Evolutionary conservation across 2,113 vertebrate species (phyloP).

Genomic region (Heterotilapia buettikoferi): DNA sequence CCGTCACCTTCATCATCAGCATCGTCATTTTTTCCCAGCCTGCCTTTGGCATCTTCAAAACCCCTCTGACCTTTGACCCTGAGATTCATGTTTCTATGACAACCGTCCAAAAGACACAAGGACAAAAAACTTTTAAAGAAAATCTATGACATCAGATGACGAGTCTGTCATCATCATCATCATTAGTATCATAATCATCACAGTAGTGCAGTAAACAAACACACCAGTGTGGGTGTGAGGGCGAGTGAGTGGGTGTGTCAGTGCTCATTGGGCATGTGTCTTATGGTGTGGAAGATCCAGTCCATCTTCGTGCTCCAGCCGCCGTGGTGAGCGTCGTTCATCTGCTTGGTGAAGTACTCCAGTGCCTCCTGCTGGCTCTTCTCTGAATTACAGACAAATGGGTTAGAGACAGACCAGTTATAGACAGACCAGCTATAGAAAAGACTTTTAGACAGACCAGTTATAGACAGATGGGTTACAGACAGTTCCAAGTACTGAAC

Average conservation of each 20-base stretch:
- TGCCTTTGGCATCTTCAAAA: constrained; percentile 11
- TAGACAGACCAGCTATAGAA: too few species aligned
- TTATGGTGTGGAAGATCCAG: constrained; percentile 79
- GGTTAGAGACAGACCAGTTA: not conserved
- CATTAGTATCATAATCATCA: not conserved
- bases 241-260: too few species aligned
- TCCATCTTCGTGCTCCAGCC: constrained; percentile 81
- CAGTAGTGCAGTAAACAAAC: not conserved
- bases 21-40: not conserved
- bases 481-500: not conserved
- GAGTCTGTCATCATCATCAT: not conserved
- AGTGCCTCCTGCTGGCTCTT: constrained; percentile 73
- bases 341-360: constrained; percentile 78
- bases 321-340: constrained; percentile 79
- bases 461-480: rapidly evolving
- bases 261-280: constrained; percentile 73
- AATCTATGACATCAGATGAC: not conserved
- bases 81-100: constrained; percentile 39
- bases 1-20: not conserved
- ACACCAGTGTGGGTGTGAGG: not conserved
- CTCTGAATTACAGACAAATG: constrained; percentile 9
- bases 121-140: not conserved
- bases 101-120: not conserved
- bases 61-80: constrained; percentile 21
- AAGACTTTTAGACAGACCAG: not conserved